Evolutionary conservation across 2,888 invertebrate genomes (phyloP).

Genomic region (Orthosia cruda): DNA sequence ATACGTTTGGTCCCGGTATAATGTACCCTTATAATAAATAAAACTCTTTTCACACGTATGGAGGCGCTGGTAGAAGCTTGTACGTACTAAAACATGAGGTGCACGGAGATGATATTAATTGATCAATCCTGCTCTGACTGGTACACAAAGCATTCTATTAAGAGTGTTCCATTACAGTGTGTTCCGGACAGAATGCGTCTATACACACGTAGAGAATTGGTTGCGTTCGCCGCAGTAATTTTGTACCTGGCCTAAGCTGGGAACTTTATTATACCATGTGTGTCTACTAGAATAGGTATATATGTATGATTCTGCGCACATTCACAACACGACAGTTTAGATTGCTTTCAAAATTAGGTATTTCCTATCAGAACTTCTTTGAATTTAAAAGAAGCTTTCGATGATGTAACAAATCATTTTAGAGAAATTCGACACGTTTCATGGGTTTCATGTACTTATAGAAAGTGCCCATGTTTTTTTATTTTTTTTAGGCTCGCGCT

Average conservation of each 20-base stretch:
- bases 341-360: slow-evolving; percentile 9
- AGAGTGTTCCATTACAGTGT: slow-evolving; percentile 55
- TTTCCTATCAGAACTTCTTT: no score
- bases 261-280: slow-evolving; percentile 4
- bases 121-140: slow-evolving; percentile 44
- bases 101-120: slow-evolving; percentile 63
- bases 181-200: slow-evolving; percentile 50
- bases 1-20: no score
- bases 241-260: slow-evolving; percentile 12
- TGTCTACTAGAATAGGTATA: not conserved
- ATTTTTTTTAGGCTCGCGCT: no score
- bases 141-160: slow-evolving; percentile 65
- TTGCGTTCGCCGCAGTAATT: slow-evolving; percentile 53
- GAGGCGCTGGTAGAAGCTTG: no score
- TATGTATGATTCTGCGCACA: not conserved
- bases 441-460: no score
- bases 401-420: no score
- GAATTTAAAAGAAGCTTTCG: no score
- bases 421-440: no score
- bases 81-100: slow-evolving; percentile 11
- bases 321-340: not conserved
- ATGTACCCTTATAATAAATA: no score
- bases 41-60: no score
- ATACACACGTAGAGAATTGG: slow-evolving; percentile 40
- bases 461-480: no score